phyloP scores from a whole-genome alignment of 2,797 vertebrate genomes.

The Schizothorax lantsangensis region DNA sequence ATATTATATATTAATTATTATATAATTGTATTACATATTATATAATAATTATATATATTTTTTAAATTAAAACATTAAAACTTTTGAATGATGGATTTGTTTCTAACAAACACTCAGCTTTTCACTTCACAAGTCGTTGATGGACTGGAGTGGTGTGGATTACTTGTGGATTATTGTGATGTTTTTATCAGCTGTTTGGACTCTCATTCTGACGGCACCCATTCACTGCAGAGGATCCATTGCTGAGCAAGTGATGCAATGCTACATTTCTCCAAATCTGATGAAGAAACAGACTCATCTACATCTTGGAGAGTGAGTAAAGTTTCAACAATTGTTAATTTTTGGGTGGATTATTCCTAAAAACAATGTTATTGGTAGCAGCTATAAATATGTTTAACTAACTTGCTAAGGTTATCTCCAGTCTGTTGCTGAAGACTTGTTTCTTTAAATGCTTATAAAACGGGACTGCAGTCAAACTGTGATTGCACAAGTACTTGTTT shows the following conservation, averaged over 20 bases:
- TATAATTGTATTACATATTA: not conserved
- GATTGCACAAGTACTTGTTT: conserved; percentile 1
- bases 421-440: not conserved
- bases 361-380: not conserved
- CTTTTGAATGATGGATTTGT: not conserved
- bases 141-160: not conserved
- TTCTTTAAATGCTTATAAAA: not conserved
- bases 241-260: not conserved
- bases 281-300: not conserved
- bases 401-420: not conserved
- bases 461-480: not conserved
- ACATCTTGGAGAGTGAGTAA: not conserved
- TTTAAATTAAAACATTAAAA: not conserved
- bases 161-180: not conserved
- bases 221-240: not conserved
- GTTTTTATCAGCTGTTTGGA: not conserved
- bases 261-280: not conserved
- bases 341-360: not conserved
- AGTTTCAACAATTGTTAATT: not conserved
- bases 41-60: not conserved
- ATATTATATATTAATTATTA: not conserved
- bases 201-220: not conserved
- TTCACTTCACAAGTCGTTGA: not conserved
- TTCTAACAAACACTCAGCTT: not conserved
- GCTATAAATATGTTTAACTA: not conserved